These are phyloP conservation scores for Gopherus evgoodei DNA, from an alignment of 2,113 vertebrate genomes.

Conservation along the genomic window DNA sequence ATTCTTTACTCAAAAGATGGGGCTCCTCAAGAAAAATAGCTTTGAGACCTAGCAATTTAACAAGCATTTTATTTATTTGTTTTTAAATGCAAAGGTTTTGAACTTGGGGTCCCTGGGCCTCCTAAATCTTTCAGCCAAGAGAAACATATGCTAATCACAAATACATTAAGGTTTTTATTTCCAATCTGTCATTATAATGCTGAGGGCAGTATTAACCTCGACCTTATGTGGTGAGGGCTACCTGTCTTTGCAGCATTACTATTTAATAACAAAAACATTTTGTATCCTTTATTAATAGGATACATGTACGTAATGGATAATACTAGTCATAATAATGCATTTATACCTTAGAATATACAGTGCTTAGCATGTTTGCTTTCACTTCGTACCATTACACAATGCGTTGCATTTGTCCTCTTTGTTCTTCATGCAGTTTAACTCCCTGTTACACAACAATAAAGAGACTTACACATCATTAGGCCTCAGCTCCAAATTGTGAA, in stretches of 20 bases:
- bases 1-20: conserved; percentile 6
- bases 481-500: conserved; percentile 10
- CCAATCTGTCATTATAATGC: conserved; percentile 52
- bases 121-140: conserved; percentile 52
- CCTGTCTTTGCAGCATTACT: conserved; percentile 44
- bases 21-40: conserved; percentile 48
- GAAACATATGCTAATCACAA: conserved; percentile 58
- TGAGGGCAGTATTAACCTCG: conserved; percentile 56
- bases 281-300: background rate
- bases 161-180: conserved; percentile 54
- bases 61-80: conserved; percentile 55
- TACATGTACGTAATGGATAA: background rate
- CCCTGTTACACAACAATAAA: background rate
- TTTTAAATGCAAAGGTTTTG: conserved; percentile 14
- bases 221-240: conserved; percentile 39
- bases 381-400: background rate
- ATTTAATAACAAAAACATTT: background rate
- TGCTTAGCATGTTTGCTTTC: background rate
- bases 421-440: background rate
- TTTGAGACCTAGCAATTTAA: background rate
- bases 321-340: background rate
- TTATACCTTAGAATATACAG: background rate
- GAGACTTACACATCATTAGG: background rate
- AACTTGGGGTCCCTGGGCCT: conserved; percentile 16
- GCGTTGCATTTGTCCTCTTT: background rate